Base-by-base conservation (phyloP, 2,797 vertebrate genomes). In the Clarias laeviceps region DNA sequence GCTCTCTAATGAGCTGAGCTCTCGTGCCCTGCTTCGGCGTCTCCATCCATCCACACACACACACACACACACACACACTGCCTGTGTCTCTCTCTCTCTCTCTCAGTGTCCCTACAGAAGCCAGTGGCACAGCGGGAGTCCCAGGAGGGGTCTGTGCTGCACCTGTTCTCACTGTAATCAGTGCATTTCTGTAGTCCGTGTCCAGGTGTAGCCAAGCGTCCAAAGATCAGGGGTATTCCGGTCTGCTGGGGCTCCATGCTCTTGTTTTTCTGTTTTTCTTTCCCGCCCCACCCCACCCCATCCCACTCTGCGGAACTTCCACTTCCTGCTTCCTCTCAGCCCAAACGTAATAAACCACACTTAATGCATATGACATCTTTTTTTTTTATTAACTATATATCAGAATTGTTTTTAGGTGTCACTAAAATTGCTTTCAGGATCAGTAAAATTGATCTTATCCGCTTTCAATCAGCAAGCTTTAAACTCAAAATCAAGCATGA, bases 1-100 rank as follows among this genome's bases (percentile, higher is more conserved):
- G 91, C 93, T 90, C 92, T 94, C 93, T 95, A 95, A 95, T 94
- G 94, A 95, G 95, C 94, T 93, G 86, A 89, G 92, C 93, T 92
- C 90, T 92, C 82, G 89, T 88, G 84, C 82, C 82, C 88, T 90
- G 89, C 87, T 88, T 89, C 90, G 64, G 72, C 29, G 59, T 54
- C 59, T 82, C 61, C 80, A 83, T 70, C 62, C 87, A 56, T 89
- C 64, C 88, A 80, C 87, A 80, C 84, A 45, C 72, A 72, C 87
- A 82, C 83, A 86, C 78, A 83, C 84, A 77, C 87, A 82, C 82
- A 85, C 85, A 84, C 77, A 73, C 73, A 77, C 82, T 37, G 37
- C 37, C 88, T 83, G 66, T 17, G 27, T 56, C 50, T 34, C 76
- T 34, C 76, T 37, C 20, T 61, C 62, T 57, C 87, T 62, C 83